Conservation (phyloP, 2,113 vertebrate species). For the Prionailurus viverrinus region DNA sequence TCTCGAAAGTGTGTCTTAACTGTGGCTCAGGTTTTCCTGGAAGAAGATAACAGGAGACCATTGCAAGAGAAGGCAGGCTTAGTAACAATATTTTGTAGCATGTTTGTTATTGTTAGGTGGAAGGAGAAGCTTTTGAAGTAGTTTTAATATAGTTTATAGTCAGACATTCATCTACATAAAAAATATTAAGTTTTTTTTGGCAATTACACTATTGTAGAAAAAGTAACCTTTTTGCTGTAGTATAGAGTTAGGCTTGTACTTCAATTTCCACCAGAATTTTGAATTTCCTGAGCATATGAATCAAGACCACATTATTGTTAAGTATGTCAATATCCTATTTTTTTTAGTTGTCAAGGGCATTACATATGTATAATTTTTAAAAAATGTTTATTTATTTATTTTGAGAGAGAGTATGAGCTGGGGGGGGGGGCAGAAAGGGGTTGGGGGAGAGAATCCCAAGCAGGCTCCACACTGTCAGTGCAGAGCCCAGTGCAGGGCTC, state of each 20-base stretch:
- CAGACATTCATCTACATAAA: constrained; percentile 34
- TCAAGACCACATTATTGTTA: constrained; percentile 12
- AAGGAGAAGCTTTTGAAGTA: constrained; percentile 23
- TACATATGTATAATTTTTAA: not conserved
- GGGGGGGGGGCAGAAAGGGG: no score
- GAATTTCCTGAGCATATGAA: not conserved
- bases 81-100: not conserved
- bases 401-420: no score
- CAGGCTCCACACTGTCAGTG: no score
- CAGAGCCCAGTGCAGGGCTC: no score
- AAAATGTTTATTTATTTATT: not conserved
- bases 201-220: constrained; percentile 19
- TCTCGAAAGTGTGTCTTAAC: not conserved
- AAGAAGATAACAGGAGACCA: not conserved
- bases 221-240: not conserved
- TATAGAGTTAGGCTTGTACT: not conserved
- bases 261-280: constrained; percentile 6
- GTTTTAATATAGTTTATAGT: constrained; percentile 44
- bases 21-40: not conserved
- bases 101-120: constrained; percentile 19
- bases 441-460: no score
- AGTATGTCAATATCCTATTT: not conserved
- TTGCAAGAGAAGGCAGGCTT: not conserved
- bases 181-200: not conserved
- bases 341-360: not conserved